These are phyloP conservation scores for Macropus fuliginosus DNA, from an alignment of 2,797 vertebrate species.

Conservation along the genomic window DNA sequence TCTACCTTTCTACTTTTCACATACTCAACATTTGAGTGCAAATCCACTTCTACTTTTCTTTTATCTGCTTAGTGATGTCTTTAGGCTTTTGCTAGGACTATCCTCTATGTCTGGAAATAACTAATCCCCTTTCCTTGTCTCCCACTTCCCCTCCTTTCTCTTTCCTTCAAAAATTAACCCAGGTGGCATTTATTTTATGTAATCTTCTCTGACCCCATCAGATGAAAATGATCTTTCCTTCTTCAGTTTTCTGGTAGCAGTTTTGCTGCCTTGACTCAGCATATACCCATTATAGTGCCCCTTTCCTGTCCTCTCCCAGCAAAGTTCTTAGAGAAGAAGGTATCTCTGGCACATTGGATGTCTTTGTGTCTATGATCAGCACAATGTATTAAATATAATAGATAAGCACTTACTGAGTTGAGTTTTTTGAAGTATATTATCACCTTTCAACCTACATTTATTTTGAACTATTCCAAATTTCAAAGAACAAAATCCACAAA, in stretches of 20 bases:
- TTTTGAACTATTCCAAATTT: not conserved
- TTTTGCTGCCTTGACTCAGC: not conserved
- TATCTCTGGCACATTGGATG: not conserved
- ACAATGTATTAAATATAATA: not conserved
- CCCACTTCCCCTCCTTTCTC: not conserved
- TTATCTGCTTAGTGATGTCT: not conserved
- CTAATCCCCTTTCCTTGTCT: not conserved
- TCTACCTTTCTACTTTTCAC: not conserved
- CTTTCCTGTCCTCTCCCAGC: not conserved
- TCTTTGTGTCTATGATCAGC: not conserved
- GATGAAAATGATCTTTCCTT: not conserved
- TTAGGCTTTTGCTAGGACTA: not conserved
- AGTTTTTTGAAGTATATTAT: not conserved
- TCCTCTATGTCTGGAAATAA: not conserved
- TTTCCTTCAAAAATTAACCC: not conserved
- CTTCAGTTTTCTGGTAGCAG: not conserved
- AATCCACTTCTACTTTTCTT: not conserved
- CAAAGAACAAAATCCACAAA: not conserved
- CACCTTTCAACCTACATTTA: not conserved
- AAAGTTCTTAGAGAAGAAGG: not conserved
- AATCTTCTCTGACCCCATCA: not conserved
- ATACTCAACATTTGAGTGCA: not conserved
- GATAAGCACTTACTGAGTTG: not conserved
- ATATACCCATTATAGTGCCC: not conserved
- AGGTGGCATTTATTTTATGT: not conserved